phyloP scores from a whole-genome alignment of 2,113 vertebrate species.

The Sus scrofa region T2T-Sscrofa CM000818.6:71283501-71284000 shows the following conservation, averaged over 20 bases:
- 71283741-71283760: neutral
- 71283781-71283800: neutral
- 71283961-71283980: slow-evolving; percentile 17
- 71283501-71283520: neutral
- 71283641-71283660: neutral
- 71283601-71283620: neutral
- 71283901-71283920: neutral
- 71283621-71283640: slow-evolving; percentile 31
- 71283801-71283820: neutral
- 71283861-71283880: slow-evolving; percentile 37
- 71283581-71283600: neutral
- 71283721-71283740: neutral
- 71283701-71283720: neutral
- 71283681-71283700: neutral
- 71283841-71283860: slow-evolving; percentile 38
- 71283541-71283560: neutral
- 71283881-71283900: neutral
- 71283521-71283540: neutral
- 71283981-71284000: slow-evolving; percentile 59
- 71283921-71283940: slow-evolving; percentile 14
- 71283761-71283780: neutral
- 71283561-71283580: neutral
- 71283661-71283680: neutral
- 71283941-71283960: slow-evolving; percentile 23
- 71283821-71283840: neutral